Evolutionary conservation across 1,140 invertebrate species (phyloP), one percentile per base, ranked within the genome.

Genomic region (Heliconius eleuchia): DNA sequence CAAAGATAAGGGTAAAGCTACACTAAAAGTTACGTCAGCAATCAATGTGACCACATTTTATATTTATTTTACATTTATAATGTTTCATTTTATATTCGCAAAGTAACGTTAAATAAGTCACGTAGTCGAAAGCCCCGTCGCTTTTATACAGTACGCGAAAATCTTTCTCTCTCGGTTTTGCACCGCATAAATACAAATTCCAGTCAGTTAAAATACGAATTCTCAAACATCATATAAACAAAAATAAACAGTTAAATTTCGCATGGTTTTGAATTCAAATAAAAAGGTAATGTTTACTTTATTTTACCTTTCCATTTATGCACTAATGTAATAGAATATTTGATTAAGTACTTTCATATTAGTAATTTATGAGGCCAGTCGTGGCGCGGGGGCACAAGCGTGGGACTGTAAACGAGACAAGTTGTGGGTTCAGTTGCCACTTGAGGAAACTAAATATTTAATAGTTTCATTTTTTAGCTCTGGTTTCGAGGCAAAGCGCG

Each of bases 11-110:
- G 4, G n/a, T 60, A 8, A n/a, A 60, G 27, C 8, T 60, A 60
- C n/a, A 60, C 55, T 3, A 60, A 60, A 23, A 60, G 55, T 46
- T 16, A 23, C 55, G n/a, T 7, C n/a, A 60, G 55, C n/a, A 60
- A 60, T 27, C 11, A 60, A 60, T 60, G 55, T 27, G 11, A 60
- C 55, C 55, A 60, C n/a, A n/a, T 60, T 60, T 27, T 2, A 19
- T 52, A 16, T 52, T 52, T 52, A 52, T 19, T 52, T 52, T 7
- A 19, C 7, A 19, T 52, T 52, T 46, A 55, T 55, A 55, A 60
- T 27, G n/a, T 60, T 60, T 57, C n/a, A 57, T 57, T 57, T 60
- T 60, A 60, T 23, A 60, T 27, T 60, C 55, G n/a, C 55, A 60
- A 60, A 60, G 55, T 60, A 55, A 55, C 19, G 52, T 19, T 23